Base-by-base conservation (phyloP, 1,140 invertebrate genomes). In the Oncopodura yosiiana region DNA sequence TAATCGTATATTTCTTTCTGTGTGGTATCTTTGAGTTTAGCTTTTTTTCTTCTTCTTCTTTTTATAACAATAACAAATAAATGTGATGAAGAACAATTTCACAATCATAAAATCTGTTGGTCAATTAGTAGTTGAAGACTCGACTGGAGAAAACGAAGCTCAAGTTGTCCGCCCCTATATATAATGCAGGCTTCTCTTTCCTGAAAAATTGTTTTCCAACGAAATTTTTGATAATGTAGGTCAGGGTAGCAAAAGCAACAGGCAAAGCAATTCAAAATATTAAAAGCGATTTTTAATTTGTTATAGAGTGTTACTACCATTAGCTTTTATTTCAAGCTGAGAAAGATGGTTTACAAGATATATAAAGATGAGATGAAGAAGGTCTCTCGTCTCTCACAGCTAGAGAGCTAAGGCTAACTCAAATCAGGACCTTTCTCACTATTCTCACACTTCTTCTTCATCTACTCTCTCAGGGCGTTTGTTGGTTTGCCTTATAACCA, bases 221-320 rank as follows among this genome's bases (percentile, higher is more conserved):
- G 38, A 56, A 54, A 50, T 37, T 43, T 53, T 62, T 56, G 51
- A 58, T 62, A 62, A 62, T 62, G 55, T 62, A 62, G 60, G 60
- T 62, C 60, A 62, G 51, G 60, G 48, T 38, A 54, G 55, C 26
- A n/a, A n/a, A n/a, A n/a, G n/a, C n/a, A n/a, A n/a, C n/a, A n/a
- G n/a, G n/a, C n/a, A n/a, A n/a, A n/a, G n/a, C n/a, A n/a, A n/a
- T n/a, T n/a, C n/a, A n/a, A n/a, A n/a, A n/a, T n/a, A 53, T 58
- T 53, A 53, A 54, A 55, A 57, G 46, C 37, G 29, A 58, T 62
- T 58, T 58, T 62, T 56, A 58, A 62, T 62, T 62, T 58, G 39
- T 32, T 61, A 8, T 6, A 6, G 45, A 16, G 45, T 21, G 30
- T 34, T n/a, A 34, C 8, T n/a, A n/a, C n/a, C n/a, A 34, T 8